These are phyloP conservation scores for Saccostrea echinata DNA, from an alignment of 1,140 invertebrate genomes.

Conservation along the genomic window DNA sequence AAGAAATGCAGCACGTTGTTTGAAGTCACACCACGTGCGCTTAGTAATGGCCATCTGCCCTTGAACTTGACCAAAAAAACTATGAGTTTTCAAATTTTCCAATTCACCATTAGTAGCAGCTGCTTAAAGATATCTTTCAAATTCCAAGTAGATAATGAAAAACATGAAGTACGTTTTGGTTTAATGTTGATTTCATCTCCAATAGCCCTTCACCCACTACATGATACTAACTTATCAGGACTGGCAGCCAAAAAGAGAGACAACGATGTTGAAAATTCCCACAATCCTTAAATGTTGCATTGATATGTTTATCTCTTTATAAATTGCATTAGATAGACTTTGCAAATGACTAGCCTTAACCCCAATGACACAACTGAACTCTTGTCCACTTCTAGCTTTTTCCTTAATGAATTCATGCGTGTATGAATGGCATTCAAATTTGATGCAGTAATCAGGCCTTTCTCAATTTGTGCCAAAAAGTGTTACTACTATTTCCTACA, in stretches of 20 bases:
- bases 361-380: neutral
- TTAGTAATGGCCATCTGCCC: slow-evolving; percentile 11
- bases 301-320: neutral
- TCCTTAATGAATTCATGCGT: neutral
- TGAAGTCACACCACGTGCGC: neutral
- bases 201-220: slow-evolving; percentile 36
- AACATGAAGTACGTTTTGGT: slow-evolving; percentile 33
- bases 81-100: neutral
- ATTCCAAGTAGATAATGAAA: neutral
- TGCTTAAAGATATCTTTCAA: neutral
- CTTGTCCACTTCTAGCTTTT: slow-evolving; percentile 17
- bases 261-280: slow-evolving; percentile 27
- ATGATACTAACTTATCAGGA: slow-evolving; percentile 45
- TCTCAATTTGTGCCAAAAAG: slow-evolving; percentile 11
- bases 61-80: slow-evolving; percentile 28
- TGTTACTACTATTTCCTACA: slow-evolving; percentile 35
- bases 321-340: neutral
- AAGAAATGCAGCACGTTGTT: no score
- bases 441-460: slow-evolving; percentile 43
- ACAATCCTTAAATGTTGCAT: neutral
- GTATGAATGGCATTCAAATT: slow-evolving; percentile 46
- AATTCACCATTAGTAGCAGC: neutral
- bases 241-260: neutral
- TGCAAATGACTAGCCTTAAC: neutral
- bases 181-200: slow-evolving; percentile 28